A percentile compares a stretch with the other conserved stretches of the same genome.
These are phyloP conservation scores for Odocoileus virginianus DNA, from an alignment of 2,113 vertebrate genomes.

Conservation along the genomic window DNA sequence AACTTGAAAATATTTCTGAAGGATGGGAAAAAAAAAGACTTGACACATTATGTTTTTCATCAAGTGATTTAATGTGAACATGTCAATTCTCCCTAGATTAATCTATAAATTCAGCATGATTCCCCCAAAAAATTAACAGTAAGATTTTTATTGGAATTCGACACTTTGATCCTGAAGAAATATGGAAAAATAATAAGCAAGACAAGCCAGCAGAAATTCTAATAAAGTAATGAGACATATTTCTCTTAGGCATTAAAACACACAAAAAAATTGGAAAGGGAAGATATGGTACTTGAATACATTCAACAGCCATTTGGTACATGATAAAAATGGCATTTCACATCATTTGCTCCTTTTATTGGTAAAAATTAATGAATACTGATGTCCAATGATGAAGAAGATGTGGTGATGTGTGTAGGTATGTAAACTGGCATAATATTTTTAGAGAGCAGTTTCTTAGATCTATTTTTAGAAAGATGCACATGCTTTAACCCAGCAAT, in stretches of 20 bases:
- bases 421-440: background rate
- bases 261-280: background rate
- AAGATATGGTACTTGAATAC: background rate
- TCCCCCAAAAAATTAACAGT: background rate
- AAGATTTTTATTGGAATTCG: conserved; percentile 13
- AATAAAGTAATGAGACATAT: background rate
- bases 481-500: background rate
- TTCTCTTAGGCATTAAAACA: background rate
- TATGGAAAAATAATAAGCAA: background rate
- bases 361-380: background rate
- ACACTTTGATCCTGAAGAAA: background rate
- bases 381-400: background rate
- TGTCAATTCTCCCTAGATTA: background rate
- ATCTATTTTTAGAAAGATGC: background rate
- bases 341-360: background rate
- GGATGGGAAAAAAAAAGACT: background rate
- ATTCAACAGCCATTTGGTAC: background rate
- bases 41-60: background rate
- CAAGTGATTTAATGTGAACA: background rate
- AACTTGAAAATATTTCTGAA: background rate
- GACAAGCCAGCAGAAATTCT: background rate
- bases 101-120: background rate
- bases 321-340: background rate
- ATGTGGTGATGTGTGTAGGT: background rate
- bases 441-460: background rate